Base-by-base conservation (phyloP, 64 coral and sea anemone genomes). In the Porites australiensis region DNA sequence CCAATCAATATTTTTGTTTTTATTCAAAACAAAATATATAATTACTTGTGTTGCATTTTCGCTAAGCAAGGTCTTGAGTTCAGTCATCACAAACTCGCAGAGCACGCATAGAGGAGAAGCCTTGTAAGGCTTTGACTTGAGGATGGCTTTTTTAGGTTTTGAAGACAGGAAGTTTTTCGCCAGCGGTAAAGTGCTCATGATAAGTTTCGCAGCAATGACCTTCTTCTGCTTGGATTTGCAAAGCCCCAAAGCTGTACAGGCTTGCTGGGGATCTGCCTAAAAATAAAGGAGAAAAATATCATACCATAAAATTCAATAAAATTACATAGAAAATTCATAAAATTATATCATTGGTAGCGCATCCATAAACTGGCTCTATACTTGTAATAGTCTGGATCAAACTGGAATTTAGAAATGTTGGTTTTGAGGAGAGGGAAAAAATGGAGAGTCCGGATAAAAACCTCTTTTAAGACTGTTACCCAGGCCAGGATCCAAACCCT, bases 31-130 rank as follows among this genome's bases (percentile, higher is more conserved):
- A 37, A 37, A 37, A 37, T 37, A 0, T 37, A 62, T 21, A 77
- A 73, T 54, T 79, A 99, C 98, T 94, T 92, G 6, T 67, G 98
- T 99, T 4, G 88, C 77, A 89, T 99, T 99, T 15, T 99, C 58
- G 13, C n/a, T 64, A 13, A 99, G 59, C 13, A 99, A 53, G 10
- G 37, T 46, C 5, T 92, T 91, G 84, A 99, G 73, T 69, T 96
- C 57, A 2, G n/a, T 85, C 80, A 95, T 93, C 6, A 88, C 27
- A 70, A 91, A 99, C 14, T 99, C 98, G 80, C 98, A 99, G 2
- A 99, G 44, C 37, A 94, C 59, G 77, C 98, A 99, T 9, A 67
- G 3, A 18, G 64, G 45, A 13, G 69, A 72, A 4, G 83, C 78
- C 70, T 82, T 94, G 21, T 87, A 18, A 58, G 93, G 87, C 16